Base-by-base conservation (phyloP, 2,797 vertebrate species). In the Mus minutoides region DNA sequence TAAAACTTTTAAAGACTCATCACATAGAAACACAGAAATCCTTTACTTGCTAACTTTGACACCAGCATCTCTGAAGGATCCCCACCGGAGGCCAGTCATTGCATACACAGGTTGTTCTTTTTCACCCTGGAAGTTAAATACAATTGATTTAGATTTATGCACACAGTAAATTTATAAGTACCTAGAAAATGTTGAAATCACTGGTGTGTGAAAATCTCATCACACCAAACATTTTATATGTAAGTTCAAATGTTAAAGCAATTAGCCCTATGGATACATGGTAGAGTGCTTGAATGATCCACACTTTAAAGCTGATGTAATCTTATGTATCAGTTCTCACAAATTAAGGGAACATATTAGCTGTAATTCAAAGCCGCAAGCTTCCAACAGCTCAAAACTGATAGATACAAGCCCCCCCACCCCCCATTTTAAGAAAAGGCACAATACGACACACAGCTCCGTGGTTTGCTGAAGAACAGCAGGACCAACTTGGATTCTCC, bases 31-130 rank as follows among this genome's bases (percentile, higher is more conserved):
- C 0, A 78, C 0, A 94, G 71, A 37, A 95, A 97, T 89, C 58
- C 96, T 99, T 99, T 99, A 99, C 99, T 99, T 99, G 99, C 99
- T 99, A 98, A 99, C 99, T 98, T 98, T 99, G 97, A 98, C 98
- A 56, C 98, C 99, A 29, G 99, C 99, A 58, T 99, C 99, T 98
- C 99, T 98, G 96, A 99, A 99, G 94, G 99, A 99, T 31, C 99
- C 99, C 99, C 99, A 99, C 71, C 99, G 99, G 78, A 99, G 98
- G 83, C 99, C 98, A 52, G 98, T 99, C 96, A 99, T 97, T 54
- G 99, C 99, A 97, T 99, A 99, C 89, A 99, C 99, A 0, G 99
- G 99, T 97, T 99, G 99, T 3, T 99, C 99, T 93, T 99, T 99
- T 97, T 99, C 99, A 69, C 99, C 99, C 99, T 99, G 93, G 34